Evolutionary conservation across 2,113 vertebrate species (phyloP).

Genomic region (Guaruba guarouba): DNA sequence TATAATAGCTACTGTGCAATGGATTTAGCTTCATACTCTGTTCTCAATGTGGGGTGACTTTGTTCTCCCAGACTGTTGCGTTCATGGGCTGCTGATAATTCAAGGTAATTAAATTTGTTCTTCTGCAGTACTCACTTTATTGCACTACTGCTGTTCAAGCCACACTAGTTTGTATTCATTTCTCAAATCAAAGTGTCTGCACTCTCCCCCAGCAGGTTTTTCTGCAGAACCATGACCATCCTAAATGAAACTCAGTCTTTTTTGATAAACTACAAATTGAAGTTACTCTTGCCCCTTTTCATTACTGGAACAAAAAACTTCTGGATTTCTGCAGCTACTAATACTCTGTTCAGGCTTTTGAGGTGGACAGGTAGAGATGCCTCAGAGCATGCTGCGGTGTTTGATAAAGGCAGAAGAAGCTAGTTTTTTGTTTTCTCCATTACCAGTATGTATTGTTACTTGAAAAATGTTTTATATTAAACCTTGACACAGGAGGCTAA

Average conservation of each 20-base stretch:
- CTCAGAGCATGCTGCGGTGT: neutral
- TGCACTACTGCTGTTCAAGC: neutral
- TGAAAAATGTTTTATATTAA: neutral
- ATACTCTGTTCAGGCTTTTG: neutral
- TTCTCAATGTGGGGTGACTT: neutral
- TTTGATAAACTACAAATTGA: neutral
- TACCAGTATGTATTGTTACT: neutral
- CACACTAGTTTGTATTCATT: neutral
- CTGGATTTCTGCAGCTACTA: neutral
- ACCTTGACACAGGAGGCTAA: neutral
- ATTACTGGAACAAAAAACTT: neutral
- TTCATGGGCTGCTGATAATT: slow-evolving; percentile 42
- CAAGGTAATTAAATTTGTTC: slow-evolving; percentile 15
- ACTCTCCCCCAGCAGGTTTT: neutral
- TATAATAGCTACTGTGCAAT: neutral
- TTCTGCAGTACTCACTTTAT: slow-evolving; percentile 15
- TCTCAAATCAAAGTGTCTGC: neutral
- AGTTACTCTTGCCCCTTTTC: neutral
- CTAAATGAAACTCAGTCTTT: neutral
- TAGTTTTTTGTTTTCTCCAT: neutral
- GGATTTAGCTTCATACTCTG: neutral
- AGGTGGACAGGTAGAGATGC: neutral
- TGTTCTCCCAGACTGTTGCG: neutral
- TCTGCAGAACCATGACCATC: neutral
- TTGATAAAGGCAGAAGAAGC: neutral